Base-by-base conservation (phyloP, 2,113 vertebrate species). In the Mola mola region DNA sequence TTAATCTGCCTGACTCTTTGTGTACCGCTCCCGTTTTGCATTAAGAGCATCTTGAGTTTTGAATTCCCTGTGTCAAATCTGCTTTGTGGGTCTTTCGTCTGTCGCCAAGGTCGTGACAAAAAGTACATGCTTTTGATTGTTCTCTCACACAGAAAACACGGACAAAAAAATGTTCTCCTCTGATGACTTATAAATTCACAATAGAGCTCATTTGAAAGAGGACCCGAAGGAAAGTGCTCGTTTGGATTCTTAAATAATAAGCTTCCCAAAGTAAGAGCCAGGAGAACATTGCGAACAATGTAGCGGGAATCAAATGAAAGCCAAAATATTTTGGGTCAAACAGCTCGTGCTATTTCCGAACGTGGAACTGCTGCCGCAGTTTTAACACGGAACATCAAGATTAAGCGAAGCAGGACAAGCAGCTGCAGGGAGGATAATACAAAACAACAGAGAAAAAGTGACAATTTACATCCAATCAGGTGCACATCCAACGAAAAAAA, bases 171-270 rank as follows among this genome's bases (percentile, higher is more conserved):
- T 2, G 6, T 29, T 29, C 28, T 29, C 9, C 28, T 7, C 15
- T 38, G 31, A 24, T 8, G 33, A 17, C 26, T 42, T 34, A n/a
- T 56, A 52, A 26, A 44, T 34, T 63, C 57, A 61, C 37, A 33
- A 21, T 2, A 11, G 42, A 29, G 38, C 28, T 43, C 10, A 31
- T 9, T 28, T 48, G 26, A 48, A 65, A 34, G 9, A 71, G n/a
- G n/a, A n/a, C n/a, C 9, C 31, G 29, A 24, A 22, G 16, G 38
- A 25, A 44, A 6, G 63, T 65, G 50, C 40, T 1, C 28, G 6
- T 5, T 5, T 29, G 38, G 66, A 60, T 41, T 49, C 37, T 78
- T 66, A 46, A 80, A 69, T 26, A 58, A 51, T 66, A 26, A 60
- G 43, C 40, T n/a, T 12, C 36, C 55, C 20, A 55, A 60, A 56